Conservation (phyloP, 2,888 invertebrate species). For the Noctuana brunneofusca region DNA sequence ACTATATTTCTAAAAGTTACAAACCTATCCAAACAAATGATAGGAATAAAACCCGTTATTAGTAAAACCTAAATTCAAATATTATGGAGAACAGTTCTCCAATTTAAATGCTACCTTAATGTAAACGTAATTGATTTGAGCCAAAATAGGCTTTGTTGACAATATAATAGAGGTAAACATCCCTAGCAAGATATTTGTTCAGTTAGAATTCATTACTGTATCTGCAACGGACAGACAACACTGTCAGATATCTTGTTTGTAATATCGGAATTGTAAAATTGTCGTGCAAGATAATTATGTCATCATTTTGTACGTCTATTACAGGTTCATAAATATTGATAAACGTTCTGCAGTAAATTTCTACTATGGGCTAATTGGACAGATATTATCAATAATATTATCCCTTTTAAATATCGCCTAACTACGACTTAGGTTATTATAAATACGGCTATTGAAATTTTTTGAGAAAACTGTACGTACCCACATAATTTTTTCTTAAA, state of each 20-base stretch:
- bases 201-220: slow-evolving; percentile 14
- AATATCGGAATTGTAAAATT: slow-evolving; percentile 28
- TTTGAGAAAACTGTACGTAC: too few relatives aligned
- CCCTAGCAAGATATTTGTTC: not conserved
- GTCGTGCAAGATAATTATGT: slow-evolving; percentile 29
- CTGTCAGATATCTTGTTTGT: slow-evolving; percentile 25
- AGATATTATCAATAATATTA: slow-evolving; percentile 6
- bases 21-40: too few relatives aligned
- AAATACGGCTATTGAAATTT: too few relatives aligned
- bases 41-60: slow-evolving; percentile 6
- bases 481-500: not conserved
- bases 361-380: slow-evolving; percentile 15
- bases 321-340: slow-evolving; percentile 27
- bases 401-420: not conserved
- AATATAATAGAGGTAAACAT: slow-evolving; percentile 10
- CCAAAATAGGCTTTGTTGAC: slow-evolving; percentile 14
- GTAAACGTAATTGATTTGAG: not conserved
- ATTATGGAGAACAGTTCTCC: not conserved
- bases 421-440: not conserved
- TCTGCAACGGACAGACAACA: slow-evolving; percentile 23
- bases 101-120: slow-evolving; percentile 1
- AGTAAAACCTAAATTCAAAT: not conserved
- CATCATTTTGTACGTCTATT: slow-evolving; percentile 23
- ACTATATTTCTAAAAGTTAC: too few relatives aligned
- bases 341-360: slow-evolving; percentile 17